These are phyloP conservation scores for Phocides pigmalion DNA, from an alignment of 1,140 invertebrate genomes.

Conservation along the genomic window DNA sequence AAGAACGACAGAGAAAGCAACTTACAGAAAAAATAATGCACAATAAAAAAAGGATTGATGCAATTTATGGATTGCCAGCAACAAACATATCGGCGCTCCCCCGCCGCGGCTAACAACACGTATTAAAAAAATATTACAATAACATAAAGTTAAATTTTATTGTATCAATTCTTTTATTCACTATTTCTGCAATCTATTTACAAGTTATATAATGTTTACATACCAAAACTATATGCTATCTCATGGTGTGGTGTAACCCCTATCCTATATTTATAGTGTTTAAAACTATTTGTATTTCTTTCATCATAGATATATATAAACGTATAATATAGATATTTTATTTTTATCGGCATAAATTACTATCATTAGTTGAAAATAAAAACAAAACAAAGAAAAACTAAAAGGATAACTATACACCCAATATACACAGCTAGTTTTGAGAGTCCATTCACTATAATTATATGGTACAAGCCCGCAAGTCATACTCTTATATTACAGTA, in stretches of 20 bases:
- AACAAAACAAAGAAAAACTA: constrained; percentile 72
- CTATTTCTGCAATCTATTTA: constrained; percentile 79
- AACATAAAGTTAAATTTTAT: constrained; percentile 80
- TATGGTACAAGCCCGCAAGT: constrained; percentile 75
- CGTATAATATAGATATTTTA: constrained; percentile 71
- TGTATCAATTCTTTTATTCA: constrained; percentile 80
- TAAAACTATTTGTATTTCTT: constrained; percentile 78
- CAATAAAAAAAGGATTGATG: constrained; percentile 68
- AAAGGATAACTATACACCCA: constrained; percentile 81
- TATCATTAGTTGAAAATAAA: constrained; percentile 78
- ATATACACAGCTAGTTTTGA: constrained; percentile 77
- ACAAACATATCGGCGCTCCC: constrained; percentile 43
- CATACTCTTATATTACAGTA: constrained; percentile 72
- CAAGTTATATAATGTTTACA: constrained; percentile 79
- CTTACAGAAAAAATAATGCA: constrained; percentile 81
- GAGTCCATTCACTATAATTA: constrained; percentile 72
- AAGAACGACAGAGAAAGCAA: constrained; percentile 82
- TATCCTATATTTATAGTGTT: constrained; percentile 81
- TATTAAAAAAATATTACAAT: constrained; percentile 80
- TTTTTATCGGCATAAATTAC: constrained; percentile 81
- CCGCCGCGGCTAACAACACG: constrained; percentile 56
- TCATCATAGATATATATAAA: constrained; percentile 69
- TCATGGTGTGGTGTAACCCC: constrained; percentile 74
- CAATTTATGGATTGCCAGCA: constrained; percentile 65
- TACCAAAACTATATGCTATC: constrained; percentile 81